A percentile compares a stretch with the other conserved stretches of the same genome.
phyloP scores from a whole-genome alignment of 1,140 invertebrate genomes.

The Drosophila quadrilineata region DNA sequence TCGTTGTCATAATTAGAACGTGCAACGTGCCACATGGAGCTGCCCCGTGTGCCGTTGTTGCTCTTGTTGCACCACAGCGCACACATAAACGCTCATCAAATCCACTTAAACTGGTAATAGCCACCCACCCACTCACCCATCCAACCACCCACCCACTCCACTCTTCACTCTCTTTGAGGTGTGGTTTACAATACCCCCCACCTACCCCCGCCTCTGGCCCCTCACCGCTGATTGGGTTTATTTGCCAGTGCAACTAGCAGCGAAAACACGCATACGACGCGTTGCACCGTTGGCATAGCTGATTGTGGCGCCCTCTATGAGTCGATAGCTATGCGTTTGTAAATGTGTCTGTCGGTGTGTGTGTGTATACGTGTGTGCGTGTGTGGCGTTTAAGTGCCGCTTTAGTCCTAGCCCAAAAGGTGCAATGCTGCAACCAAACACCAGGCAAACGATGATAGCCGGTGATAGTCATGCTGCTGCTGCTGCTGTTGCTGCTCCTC shows the following conservation, averaged over 20 bases:
- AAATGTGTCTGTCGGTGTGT: background rate
- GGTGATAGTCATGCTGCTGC: constrained; percentile 4
- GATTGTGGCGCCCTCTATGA: background rate
- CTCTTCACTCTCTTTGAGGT: background rate
- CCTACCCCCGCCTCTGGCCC: background rate
- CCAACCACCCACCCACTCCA: background rate
- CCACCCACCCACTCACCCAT: constrained; percentile 24
- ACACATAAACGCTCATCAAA: constrained; percentile 72
- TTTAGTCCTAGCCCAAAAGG: constrained; percentile 36
- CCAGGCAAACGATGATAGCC: constrained; percentile 48
- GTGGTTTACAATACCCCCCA: too few species aligned
- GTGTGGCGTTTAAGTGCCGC: constrained; percentile 44
- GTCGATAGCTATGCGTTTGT: background rate
- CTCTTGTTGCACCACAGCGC: constrained; percentile 17
- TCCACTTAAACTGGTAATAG: constrained; percentile 68
- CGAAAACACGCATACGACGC: constrained; percentile 50
- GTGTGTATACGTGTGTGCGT: constrained; percentile 11
- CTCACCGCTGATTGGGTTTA: constrained; percentile 56
- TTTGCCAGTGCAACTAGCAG: constrained; percentile 65
- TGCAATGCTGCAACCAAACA: constrained; percentile 13
- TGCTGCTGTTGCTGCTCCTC: constrained; percentile 9
- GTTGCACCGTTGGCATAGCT: constrained; percentile 25
- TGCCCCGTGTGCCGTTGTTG: constrained; percentile 15
- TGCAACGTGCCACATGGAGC: constrained; percentile 33
- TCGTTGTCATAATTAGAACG: constrained; percentile 55